These are phyloP conservation scores for Myotis pilosus DNA, from an alignment of 2,797 vertebrate genomes.

Conservation along the genomic window DNA sequence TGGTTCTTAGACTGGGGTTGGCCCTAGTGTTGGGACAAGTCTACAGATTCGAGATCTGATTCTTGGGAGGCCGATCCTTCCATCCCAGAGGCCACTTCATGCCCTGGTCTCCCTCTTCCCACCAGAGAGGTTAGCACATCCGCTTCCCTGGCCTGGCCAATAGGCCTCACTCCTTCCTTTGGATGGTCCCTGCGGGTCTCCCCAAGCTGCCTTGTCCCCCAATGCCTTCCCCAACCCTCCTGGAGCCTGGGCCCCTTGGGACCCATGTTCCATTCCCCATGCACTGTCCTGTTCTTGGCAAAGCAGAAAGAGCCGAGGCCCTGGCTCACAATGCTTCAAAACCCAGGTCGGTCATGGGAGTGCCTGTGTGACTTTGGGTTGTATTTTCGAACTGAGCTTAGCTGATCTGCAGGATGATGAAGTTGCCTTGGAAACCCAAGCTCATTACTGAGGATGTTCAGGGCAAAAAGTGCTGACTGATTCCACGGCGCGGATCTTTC, in stretches of 20 bases:
- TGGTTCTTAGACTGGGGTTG: not conserved
- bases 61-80: not conserved
- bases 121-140: not conserved
- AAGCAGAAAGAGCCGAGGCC: not conserved
- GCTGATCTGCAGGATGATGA: not conserved
- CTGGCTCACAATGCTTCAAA: not conserved
- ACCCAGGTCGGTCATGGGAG: rapidly evolving
- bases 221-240: not conserved
- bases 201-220: not conserved
- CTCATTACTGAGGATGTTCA: not conserved
- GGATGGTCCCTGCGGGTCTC: not conserved
- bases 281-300: not conserved
- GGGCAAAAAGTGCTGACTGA: not conserved
- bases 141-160: not conserved
- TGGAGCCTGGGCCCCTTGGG: not conserved
- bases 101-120: not conserved
- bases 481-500: not conserved
- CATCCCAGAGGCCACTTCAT: not conserved
- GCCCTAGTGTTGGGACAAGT: no score
- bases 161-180: not conserved
- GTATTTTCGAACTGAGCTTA: no score
- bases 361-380: not conserved
- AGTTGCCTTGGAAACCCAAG: not conserved
- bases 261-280: not conserved
- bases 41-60: not conserved